phyloP scores from a whole-genome alignment of 2,113 vertebrate species.

The Aspiorhynchus laticeps region DNA sequence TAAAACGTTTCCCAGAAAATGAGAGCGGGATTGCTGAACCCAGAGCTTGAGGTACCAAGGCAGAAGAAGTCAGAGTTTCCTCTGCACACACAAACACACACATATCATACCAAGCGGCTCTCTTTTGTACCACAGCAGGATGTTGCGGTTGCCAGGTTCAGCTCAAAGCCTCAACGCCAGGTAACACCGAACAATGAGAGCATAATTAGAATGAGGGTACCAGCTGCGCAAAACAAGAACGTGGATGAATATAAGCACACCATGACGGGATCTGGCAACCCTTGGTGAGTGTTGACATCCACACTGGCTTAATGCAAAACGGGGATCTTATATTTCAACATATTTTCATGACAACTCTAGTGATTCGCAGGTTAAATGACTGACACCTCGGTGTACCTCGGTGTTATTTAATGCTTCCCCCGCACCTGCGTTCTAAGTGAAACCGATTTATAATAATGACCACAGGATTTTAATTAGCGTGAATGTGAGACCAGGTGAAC shows the following conservation, averaged over 20 bases:
- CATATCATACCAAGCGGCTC: neutral
- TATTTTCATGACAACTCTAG: neutral
- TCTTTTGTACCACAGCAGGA: neutral
- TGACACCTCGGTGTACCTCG: neutral
- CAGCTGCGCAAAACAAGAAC: slow-evolving; percentile 60
- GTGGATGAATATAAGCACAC: slow-evolving; percentile 47
- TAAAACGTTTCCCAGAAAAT: slow-evolving; percentile 31
- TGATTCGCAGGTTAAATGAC: slow-evolving; percentile 3
- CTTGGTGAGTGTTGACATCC: slow-evolving; percentile 1
- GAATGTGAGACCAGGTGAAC: slow-evolving; percentile 4
- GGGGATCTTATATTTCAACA: neutral
- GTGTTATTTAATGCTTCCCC: slow-evolving; percentile 21
- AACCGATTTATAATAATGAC: slow-evolving; percentile 20
- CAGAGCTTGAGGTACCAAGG: slow-evolving; percentile 19
- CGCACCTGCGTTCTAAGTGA: neutral
- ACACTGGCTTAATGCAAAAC: slow-evolving; percentile 4
- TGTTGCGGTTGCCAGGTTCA: slow-evolving; percentile 49
- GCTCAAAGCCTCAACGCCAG: slow-evolving; percentile 58
- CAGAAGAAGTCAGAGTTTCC: slow-evolving; percentile 17
- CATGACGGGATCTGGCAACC: slow-evolving; percentile 60
- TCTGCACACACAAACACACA: slow-evolving; percentile 10
- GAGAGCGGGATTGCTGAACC: slow-evolving; percentile 25
- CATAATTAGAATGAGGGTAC: slow-evolving; percentile 73
- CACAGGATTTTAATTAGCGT: slow-evolving; percentile 16
- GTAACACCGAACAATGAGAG: slow-evolving; percentile 68